These are phyloP conservation scores for Mesocricetus auratus DNA, from an alignment of 2,113 vertebrate genomes.

Conservation along the genomic window DNA sequence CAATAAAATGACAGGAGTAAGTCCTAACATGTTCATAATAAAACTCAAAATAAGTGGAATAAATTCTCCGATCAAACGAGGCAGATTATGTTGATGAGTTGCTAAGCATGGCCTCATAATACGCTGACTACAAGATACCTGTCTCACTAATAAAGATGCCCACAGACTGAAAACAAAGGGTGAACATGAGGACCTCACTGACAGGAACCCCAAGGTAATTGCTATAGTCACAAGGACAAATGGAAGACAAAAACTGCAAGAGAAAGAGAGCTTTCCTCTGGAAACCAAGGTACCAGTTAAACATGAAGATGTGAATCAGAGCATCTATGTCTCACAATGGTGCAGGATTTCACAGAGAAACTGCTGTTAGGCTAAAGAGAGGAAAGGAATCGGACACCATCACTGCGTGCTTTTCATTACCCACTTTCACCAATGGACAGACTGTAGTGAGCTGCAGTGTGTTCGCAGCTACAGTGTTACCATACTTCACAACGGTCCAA, in stretches of 20 bases:
- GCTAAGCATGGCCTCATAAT: not conserved
- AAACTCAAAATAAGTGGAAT: not conserved
- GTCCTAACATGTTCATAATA: not conserved
- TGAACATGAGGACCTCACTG: not conserved
- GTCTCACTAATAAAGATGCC: not conserved
- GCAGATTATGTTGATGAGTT: not conserved
- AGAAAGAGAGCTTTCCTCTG: not conserved
- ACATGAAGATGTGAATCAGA: not conserved
- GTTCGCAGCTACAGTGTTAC: no score
- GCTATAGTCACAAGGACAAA: not conserved
- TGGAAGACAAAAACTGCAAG: not conserved
- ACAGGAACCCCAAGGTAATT: not conserved
- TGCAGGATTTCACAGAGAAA: not conserved
- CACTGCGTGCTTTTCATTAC: not conserved
- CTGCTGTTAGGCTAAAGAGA: not conserved
- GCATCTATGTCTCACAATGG: no score
- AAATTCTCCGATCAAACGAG: not conserved
- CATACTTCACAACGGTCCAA: no score
- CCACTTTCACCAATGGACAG: not conserved
- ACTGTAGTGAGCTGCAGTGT: no score
- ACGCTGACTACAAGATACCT: not conserved
- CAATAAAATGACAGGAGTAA: not conserved
- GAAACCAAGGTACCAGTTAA: not conserved
- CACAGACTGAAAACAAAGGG: not conserved
- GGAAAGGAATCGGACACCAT: not conserved